Evolutionary conservation across 23 tunicate genomes (phyloP).

Genomic region (Styela plicata): DNA sequence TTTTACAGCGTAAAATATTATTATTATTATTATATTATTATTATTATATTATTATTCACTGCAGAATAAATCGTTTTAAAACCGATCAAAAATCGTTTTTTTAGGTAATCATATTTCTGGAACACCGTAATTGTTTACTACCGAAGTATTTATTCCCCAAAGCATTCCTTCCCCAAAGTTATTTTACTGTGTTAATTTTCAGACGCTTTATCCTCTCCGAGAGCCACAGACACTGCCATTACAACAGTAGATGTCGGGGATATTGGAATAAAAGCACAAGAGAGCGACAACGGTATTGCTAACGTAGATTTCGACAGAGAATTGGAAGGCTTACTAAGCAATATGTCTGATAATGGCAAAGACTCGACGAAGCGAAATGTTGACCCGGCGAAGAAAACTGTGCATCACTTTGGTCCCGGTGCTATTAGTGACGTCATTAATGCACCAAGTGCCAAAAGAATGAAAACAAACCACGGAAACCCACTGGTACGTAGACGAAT

Average conservation of each 20-base stretch:
- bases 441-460: background rate
- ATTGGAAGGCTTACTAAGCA: conserved; percentile 14
- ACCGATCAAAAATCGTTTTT: too few relatives aligned
- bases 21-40: too few relatives aligned
- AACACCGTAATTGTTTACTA: too few relatives aligned
- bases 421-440: background rate
- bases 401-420: background rate
- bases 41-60: too few relatives aligned
- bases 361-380: background rate
- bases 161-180: too few relatives aligned
- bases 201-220: background rate
- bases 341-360: background rate
- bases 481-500: conserved; percentile 2
- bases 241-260: background rate
- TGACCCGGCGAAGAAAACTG: background rate
- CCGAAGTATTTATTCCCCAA: too few relatives aligned
- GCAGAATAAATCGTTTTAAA: too few relatives aligned
- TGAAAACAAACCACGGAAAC: background rate
- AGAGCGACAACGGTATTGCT: background rate
- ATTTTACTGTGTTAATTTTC: too few relatives aligned
- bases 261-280: background rate
- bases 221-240: background rate
- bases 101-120: too few relatives aligned
- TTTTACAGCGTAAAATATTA: too few relatives aligned
- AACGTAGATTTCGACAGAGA: conserved; percentile 4